Conservation (phyloP, 2,113 vertebrate genomes). For the Chloropsis cyanopogon region DNA sequence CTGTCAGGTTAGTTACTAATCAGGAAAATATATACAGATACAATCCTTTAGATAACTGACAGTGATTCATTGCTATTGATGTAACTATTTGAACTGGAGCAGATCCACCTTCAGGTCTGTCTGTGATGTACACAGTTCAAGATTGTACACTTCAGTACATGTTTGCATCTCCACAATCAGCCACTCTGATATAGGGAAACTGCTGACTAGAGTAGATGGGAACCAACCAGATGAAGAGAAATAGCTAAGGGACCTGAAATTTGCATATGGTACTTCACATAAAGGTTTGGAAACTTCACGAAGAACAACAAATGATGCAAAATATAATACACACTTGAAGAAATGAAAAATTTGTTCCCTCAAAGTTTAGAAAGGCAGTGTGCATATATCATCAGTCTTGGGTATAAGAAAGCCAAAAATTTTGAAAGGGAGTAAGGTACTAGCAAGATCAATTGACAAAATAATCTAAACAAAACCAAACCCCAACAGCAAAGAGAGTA, state of each 20-base stretch:
- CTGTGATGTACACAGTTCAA: background rate
- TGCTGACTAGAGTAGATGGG: background rate
- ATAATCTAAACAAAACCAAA: background rate
- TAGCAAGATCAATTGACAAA: background rate
- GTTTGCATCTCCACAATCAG: background rate
- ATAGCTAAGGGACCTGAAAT: background rate
- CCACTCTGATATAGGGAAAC: background rate
- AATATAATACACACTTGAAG: background rate
- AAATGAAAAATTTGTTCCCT: background rate
- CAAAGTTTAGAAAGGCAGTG: background rate
- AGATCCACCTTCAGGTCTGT: background rate
- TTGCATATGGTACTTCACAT: background rate
- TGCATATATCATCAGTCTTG: background rate
- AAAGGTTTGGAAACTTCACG: conserved; percentile 13
- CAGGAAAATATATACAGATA: background rate
- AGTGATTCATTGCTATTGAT: background rate
- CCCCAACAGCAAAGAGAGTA: background rate
- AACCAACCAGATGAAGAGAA: background rate
- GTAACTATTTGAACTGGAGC: background rate
- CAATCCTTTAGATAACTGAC: background rate
- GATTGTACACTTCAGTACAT: background rate
- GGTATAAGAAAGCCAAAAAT: background rate
- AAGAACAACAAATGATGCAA: background rate
- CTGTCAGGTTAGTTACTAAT: background rate
- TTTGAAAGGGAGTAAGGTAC: background rate